These are phyloP conservation scores for Callocephalon fimbriatum DNA, from an alignment of 2,113 vertebrate species.

Conservation along the genomic window DNA sequence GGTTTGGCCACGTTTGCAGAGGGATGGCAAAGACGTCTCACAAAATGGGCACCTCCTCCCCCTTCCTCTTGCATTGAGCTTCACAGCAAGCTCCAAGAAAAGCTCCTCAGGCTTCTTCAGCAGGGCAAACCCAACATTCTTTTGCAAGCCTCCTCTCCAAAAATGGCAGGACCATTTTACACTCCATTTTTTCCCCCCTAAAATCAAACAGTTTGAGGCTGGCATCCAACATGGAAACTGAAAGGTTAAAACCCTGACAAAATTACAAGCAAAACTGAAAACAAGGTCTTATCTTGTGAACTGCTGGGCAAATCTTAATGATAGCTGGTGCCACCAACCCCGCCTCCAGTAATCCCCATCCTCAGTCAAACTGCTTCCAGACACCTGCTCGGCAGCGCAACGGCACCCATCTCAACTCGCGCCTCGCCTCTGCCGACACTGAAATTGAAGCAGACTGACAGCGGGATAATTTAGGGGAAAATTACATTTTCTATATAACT, in stretches of 20 bases:
- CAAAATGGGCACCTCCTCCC: not conserved
- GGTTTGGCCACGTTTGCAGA: not conserved
- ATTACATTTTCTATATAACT: constrained; percentile 46
- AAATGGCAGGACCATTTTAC: not conserved
- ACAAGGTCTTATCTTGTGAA: not conserved
- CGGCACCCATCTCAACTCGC: not conserved
- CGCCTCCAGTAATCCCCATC: constrained; percentile 6
- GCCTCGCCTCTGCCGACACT: not conserved
- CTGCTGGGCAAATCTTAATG: not conserved
- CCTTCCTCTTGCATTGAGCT: not conserved
- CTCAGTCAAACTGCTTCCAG: constrained; percentile 53
- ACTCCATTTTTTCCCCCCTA: fast-evolving
- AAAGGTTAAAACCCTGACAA: constrained; percentile 4
- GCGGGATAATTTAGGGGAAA: constrained; percentile 34
- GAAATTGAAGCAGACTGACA: constrained; percentile 49
- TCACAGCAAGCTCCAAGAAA: constrained; percentile 8
- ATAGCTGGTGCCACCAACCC: constrained; percentile 8
- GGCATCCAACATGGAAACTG: not conserved
- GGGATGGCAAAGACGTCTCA: not conserved
- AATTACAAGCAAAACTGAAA: not conserved
- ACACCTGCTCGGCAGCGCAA: not conserved
- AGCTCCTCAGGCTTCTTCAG: not conserved
- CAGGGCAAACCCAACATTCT: not conserved
- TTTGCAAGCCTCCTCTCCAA: not conserved
- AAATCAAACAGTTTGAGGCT: not conserved